phyloP scores from a whole-genome alignment of 2,888 invertebrate genomes.

The Embidobia sp. region DNA sequence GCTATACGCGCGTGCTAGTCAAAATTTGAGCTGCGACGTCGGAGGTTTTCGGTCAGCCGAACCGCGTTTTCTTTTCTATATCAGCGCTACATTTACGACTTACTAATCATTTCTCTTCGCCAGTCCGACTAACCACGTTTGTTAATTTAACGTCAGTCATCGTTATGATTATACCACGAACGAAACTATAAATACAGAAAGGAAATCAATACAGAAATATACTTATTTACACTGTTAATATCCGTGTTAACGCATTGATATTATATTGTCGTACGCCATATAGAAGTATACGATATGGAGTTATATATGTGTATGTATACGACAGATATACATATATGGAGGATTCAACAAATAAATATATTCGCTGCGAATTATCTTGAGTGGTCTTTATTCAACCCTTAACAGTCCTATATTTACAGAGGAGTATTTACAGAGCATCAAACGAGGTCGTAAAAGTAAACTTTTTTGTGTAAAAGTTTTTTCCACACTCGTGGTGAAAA shows the following conservation, averaged over 20 bases:
- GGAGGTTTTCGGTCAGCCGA: too few relatives aligned
- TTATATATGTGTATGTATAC: slow-evolving; percentile 68
- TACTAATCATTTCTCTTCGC: slow-evolving; percentile 59
- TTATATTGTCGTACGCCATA: slow-evolving; percentile 75
- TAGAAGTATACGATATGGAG: slow-evolving; percentile 66
- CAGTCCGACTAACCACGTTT: slow-evolving; percentile 70
- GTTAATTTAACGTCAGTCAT: slow-evolving; percentile 76
- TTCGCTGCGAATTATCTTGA: slow-evolving; percentile 70
- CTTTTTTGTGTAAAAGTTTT: too few relatives aligned
- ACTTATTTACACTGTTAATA: slow-evolving; percentile 69
- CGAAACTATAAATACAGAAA: slow-evolving; percentile 24
- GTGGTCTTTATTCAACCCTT: neutral
- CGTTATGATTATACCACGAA: slow-evolving; percentile 51
- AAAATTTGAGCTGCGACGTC: slow-evolving; percentile 77
- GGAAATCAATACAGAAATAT: slow-evolving; percentile 30
- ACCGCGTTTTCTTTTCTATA: slow-evolving; percentile 9
- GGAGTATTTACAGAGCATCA: slow-evolving; percentile 32
- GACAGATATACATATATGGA: slow-evolving; percentile 70
- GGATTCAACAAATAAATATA: slow-evolving; percentile 76
- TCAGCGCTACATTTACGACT: neutral
- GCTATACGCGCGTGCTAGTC: slow-evolving; percentile 75
- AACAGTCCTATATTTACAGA: slow-evolving; percentile 23
- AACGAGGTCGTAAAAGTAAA: too few relatives aligned
- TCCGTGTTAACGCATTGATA: slow-evolving; percentile 74
- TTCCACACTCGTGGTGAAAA: too few relatives aligned